These are phyloP conservation scores for Mastigias papua DNA, from an alignment of 30 jellyfish, hydroid and myxozoan species.

Conservation along the genomic window DNA sequence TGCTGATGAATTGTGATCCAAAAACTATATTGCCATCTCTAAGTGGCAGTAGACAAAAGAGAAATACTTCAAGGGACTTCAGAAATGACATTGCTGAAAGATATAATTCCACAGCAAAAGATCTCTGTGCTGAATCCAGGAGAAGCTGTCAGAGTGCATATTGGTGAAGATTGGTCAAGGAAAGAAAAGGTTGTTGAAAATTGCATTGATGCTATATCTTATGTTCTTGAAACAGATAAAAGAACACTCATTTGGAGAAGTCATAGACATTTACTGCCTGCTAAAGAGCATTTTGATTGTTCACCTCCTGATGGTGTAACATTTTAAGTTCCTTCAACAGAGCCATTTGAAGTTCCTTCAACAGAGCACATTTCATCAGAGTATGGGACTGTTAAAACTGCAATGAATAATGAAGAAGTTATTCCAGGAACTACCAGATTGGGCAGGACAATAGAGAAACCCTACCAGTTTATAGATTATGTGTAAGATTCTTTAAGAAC, in stretches of 20 bases:
- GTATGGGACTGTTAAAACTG: neutral
- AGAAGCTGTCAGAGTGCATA: constrained; percentile 23
- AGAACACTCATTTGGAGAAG: constrained; percentile 50
- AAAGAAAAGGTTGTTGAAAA: constrained; percentile 1
- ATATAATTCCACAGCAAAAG: neutral
- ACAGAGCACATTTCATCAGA: neutral
- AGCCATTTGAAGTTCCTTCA: neutral
- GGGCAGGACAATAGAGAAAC: too few species aligned
- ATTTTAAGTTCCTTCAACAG: neutral
- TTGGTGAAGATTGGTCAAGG: constrained; percentile 41
- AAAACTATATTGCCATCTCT: constrained; percentile 46
- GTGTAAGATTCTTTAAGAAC: too few species aligned
- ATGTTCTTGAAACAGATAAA: constrained; percentile 19
- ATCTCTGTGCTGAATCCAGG: constrained; percentile 20
- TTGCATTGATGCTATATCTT: constrained; percentile 16
- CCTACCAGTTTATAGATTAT: too few species aligned
- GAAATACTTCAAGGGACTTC: neutral
- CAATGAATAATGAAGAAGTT: neutral
- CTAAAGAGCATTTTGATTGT: constrained; percentile 3
- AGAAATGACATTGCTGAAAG: neutral
- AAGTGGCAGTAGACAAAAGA: neutral
- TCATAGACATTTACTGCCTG: constrained; percentile 53
- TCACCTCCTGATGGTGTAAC: neutral
- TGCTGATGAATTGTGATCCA: constrained; percentile 35
- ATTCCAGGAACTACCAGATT: too few species aligned